Base-by-base conservation (phyloP, 2,113 vertebrate species). In the Lonchura striata region DNA sequence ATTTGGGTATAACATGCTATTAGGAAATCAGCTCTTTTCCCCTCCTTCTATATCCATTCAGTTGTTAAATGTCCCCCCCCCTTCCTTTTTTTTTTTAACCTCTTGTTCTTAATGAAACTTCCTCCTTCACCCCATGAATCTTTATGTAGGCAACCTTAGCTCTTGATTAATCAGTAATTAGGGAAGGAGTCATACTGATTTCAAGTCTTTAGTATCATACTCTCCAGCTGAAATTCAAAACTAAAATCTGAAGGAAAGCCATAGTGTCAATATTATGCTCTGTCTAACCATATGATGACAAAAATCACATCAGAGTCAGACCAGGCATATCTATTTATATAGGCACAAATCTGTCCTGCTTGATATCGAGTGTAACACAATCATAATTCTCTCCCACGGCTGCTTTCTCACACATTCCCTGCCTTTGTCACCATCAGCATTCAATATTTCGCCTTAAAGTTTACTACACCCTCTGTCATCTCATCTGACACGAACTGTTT, bases 111-210 rank as follows among this genome's bases (percentile, higher is more conserved):
- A 97, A 97, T 97, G 97, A 97, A 90, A 96, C 96, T 97, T 97
- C 97, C 97, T 97, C 86, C 90, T 95, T 97, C 96, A 97, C 95
- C 90, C 93, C 93, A 83, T 83, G 96, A 94, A 77, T 92, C 92
- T 95, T 94, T 96, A 94, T 96, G 96, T 94, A 96, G 94, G 90
- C 95, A 95, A 93, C 95, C 84, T 96, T 90, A 96, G 95, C 85
- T 96, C 95, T 96, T 97, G 96, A 97, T 96, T 97, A 97, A 97
- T 97, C 97, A 97, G 86, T 96, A 97, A 96, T 97, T 97, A 95
- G 94, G 86, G 95, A 95, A 95, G 96, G 89, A 94, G 88, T 94
- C 96, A 33, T 72, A 97, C 96, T 96, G 97, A 77, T 96, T 96
- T 95, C 83, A 54, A 94, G 93, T 57, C 93, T 88, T 88, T 79